Evolutionary conservation across 2,113 vertebrate species (phyloP).

Genomic region (Ammospiza nelsoni): DNA sequence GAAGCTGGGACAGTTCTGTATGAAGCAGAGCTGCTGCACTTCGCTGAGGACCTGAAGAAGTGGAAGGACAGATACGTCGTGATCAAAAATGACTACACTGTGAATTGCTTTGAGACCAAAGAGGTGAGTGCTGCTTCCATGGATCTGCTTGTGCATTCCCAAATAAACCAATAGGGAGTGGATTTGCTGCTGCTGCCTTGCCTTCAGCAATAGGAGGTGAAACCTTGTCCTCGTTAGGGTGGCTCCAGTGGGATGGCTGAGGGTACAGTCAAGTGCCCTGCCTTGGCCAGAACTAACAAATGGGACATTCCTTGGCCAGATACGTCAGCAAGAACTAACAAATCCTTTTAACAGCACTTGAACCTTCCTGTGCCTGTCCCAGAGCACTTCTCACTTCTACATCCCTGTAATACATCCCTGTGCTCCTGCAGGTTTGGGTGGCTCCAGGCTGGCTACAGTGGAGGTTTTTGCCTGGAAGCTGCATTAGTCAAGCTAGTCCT

Average conservation of each 20-base stretch:
- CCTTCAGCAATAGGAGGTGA: not conserved
- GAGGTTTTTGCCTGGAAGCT: not conserved
- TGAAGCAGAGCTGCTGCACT: slow-evolving; percentile 79
- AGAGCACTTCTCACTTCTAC: not conserved
- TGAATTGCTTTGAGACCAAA: slow-evolving; percentile 88
- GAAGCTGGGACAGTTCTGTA: slow-evolving; percentile 77
- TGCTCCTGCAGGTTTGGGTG: not conserved
- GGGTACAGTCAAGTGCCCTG: not conserved
- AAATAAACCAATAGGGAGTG: not conserved
- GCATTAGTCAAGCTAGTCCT: not conserved
- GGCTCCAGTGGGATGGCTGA: not conserved
- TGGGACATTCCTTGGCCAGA: not conserved
- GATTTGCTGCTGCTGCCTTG: not conserved
- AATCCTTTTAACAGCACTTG: not conserved
- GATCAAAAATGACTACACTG: slow-evolving; percentile 83
- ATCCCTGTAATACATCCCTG: not conserved
- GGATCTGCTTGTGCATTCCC: rapidly evolving
- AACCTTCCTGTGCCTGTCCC: not conserved
- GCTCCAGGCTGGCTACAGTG: not conserved
- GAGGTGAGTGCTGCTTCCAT: slow-evolving; percentile 76
- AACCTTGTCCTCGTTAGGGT: rapidly evolving
- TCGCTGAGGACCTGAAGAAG: slow-evolving; percentile 85
- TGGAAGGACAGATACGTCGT: slow-evolving; percentile 89
- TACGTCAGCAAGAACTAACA: not conserved
- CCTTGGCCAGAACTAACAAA: not conserved